Evolutionary conservation across 2,113 vertebrate genomes (phyloP).

Genomic region (Terrapene triunguis): DNA sequence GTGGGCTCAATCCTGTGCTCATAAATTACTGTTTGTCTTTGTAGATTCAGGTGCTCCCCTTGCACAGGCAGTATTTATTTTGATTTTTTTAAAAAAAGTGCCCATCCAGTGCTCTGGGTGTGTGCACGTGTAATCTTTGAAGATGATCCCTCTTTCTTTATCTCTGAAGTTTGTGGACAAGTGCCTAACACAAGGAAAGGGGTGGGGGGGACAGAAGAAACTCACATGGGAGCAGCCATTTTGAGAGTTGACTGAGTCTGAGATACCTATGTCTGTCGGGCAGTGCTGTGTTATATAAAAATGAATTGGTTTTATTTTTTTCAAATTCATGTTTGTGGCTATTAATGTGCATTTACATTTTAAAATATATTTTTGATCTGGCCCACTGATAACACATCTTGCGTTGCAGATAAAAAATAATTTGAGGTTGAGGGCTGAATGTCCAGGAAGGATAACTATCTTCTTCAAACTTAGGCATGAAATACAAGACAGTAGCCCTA

Average conservation of each 20-base stretch:
- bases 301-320: too few relatives aligned
- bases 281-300: too few relatives aligned
- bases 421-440: too few relatives aligned
- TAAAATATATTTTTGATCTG: too few relatives aligned
- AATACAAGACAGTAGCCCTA: too few relatives aligned
- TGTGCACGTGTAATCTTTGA: fast-evolving
- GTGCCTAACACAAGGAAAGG: background rate
- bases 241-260: background rate
- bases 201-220: background rate
- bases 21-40: background rate
- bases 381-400: too few relatives aligned
- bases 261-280: too few relatives aligned
- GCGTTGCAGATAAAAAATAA: too few relatives aligned
- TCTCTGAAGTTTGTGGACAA: background rate
- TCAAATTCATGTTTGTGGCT: too few relatives aligned
- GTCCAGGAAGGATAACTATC: too few relatives aligned
- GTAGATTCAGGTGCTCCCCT: background rate
- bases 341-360: too few relatives aligned
- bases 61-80: background rate
- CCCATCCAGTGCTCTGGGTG: fast-evolving
- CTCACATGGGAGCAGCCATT: background rate
- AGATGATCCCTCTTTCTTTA: fast-evolving
- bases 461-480: too few relatives aligned
- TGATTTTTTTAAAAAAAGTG: background rate
- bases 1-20: background rate